Percentiles rank a stretch among this genome's conserved stretches.
phyloP scores from a whole-genome alignment of 2,113 vertebrate genomes.

The Dasyornis broadbenti region DNA sequence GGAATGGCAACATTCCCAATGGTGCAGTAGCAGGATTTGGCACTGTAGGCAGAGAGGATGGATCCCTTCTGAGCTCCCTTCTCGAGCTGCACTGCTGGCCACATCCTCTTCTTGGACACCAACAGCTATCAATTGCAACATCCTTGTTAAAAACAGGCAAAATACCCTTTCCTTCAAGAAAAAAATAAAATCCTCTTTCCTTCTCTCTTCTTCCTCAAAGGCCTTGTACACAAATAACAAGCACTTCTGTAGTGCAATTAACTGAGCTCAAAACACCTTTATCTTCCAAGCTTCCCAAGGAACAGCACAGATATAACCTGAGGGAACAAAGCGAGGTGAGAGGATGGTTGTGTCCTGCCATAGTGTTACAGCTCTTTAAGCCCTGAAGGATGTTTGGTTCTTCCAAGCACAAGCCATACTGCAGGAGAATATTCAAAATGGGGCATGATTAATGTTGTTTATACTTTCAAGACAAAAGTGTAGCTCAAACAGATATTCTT shows the following conservation, averaged over 20 bases:
- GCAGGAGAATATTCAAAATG: neutral
- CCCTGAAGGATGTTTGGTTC: neutral
- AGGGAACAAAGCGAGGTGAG: neutral
- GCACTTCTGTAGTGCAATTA: neutral
- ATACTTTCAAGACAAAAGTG: neutral
- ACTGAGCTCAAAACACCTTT: neutral
- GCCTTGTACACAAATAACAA: neutral
- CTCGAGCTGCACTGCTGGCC: neutral
- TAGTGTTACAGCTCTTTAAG: neutral
- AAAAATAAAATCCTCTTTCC: neutral
- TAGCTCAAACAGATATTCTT: neutral
- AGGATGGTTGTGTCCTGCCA: neutral
- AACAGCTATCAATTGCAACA: neutral
- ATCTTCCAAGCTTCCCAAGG: neutral
- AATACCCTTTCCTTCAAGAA: neutral
- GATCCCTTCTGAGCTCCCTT: neutral
- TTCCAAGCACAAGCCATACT: neutral
- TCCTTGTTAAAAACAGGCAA: neutral
- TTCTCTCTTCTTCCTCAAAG: neutral
- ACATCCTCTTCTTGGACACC: neutral
- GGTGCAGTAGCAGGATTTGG: accelerated
- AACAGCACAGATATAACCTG: neutral
- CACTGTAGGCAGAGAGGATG: neutral
- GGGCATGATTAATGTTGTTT: neutral
- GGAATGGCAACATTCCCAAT: accelerated